Percentiles rank a stretch among this genome's conserved stretches.
These are phyloP conservation scores for Omphaloscelis lunosa DNA, from an alignment of 2,888 invertebrate species.

Conservation along the genomic window DNA sequence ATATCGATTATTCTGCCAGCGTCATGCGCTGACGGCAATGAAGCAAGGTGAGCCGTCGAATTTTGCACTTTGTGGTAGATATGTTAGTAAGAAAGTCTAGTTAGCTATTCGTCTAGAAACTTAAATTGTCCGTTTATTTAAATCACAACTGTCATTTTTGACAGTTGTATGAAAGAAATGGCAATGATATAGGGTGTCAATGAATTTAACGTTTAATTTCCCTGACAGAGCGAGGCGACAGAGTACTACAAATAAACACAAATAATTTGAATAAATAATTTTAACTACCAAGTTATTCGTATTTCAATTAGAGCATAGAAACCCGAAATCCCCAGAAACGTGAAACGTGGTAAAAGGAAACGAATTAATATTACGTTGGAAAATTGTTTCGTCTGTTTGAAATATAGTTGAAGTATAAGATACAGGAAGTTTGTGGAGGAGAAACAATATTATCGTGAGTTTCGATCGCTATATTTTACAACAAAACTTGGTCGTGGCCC, in stretches of 20 bases:
- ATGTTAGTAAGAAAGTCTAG: too few species aligned
- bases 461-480: constrained; percentile 12
- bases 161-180: too few species aligned
- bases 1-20: too few species aligned
- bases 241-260: background rate
- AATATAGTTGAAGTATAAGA: constrained; percentile 33
- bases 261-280: background rate
- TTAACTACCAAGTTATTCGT: background rate
- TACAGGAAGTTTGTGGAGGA: constrained; percentile 32
- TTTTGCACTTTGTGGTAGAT: too few species aligned
- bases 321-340: constrained; percentile 4
- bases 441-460: constrained; percentile 17
- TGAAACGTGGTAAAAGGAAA: constrained; percentile 16
- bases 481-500: background rate
- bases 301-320: constrained; percentile 31
- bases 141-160: too few species aligned
- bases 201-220: background rate
- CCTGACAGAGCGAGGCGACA: too few species aligned
- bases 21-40: too few species aligned
- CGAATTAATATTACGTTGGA: constrained; percentile 31
- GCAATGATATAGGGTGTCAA: too few species aligned
- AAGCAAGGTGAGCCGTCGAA: too few species aligned
- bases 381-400: constrained; percentile 31
- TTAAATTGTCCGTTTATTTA: too few species aligned
- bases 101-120: too few species aligned